Percentiles rank a stretch among this genome's conserved stretches.
phyloP scores from a whole-genome alignment of 2,797 vertebrate genomes.

The Pseudochromis fuscus region DNA sequence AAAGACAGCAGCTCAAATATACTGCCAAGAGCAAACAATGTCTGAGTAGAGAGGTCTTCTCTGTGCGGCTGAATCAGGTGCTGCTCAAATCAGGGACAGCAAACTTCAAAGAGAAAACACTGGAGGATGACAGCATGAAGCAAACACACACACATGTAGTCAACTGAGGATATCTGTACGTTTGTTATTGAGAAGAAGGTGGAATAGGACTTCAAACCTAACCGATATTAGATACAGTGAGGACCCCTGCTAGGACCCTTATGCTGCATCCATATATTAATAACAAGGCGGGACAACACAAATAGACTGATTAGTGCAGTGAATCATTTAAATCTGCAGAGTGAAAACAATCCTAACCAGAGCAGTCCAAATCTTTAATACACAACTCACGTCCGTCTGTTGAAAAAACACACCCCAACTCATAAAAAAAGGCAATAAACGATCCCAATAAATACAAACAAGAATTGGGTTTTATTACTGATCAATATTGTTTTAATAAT shows the following conservation, averaged over 20 bases:
- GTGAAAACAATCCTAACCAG: slow-evolving; percentile 33
- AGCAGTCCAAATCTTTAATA: slow-evolving; percentile 23
- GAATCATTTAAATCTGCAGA: slow-evolving; percentile 8
- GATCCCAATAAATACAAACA: neutral
- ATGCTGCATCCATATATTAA: neutral
- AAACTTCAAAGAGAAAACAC: neutral
- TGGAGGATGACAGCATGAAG: neutral
- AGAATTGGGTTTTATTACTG: neutral
- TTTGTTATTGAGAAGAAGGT: neutral
- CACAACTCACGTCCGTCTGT: slow-evolving; percentile 13
- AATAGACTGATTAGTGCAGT: neutral
- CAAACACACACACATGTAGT: neutral
- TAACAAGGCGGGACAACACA: neutral
- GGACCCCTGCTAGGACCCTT: neutral
- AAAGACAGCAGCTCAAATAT: neutral
- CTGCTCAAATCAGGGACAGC: neutral
- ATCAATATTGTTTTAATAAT: slow-evolving; percentile 6
- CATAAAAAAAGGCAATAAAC: slow-evolving; percentile 1
- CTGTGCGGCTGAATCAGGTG: neutral
- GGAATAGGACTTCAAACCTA: neutral
- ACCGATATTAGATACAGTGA: neutral
- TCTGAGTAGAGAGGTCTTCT: neutral
- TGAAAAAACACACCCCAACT: neutral
- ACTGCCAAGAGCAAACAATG: neutral
- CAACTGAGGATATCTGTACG: too few relatives aligned